Conservation (phyloP, 2,888 invertebrate species). For the Synanthedon vespiformis region DNA sequence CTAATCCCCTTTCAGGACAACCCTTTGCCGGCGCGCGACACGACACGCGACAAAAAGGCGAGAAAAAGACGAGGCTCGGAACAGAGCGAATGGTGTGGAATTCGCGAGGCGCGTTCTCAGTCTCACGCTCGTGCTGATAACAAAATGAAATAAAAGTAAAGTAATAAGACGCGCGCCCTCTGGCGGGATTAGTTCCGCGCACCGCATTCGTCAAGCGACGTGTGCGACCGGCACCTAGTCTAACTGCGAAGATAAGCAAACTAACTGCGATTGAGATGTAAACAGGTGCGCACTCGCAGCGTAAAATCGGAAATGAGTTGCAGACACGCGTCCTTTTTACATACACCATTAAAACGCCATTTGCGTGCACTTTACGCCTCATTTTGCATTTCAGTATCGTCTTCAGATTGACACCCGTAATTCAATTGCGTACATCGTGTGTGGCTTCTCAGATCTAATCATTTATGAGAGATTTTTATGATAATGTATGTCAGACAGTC, state of each 20-base stretch:
- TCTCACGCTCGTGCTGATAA: slow-evolving; percentile 3
- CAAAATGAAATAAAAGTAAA: slow-evolving; percentile 1
- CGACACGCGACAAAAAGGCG: background rate
- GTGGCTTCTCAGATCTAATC: too few relatives aligned
- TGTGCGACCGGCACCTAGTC: slow-evolving; percentile 16
- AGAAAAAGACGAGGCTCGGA: slow-evolving; percentile 12
- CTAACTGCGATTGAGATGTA: slow-evolving; percentile 11
- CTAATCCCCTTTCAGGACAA: slow-evolving; percentile 1
- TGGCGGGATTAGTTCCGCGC: slow-evolving; percentile 33
- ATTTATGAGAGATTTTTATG: too few relatives aligned
- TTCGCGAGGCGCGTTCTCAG: background rate
- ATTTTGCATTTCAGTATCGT: too few relatives aligned
- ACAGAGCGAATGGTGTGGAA: slow-evolving; percentile 15
- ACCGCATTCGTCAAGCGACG: slow-evolving; percentile 42
- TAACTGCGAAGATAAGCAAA: background rate
- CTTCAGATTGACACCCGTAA: too few relatives aligned
- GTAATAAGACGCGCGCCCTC: slow-evolving; percentile 14
- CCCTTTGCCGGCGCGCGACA: background rate
- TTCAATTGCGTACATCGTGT: too few relatives aligned
- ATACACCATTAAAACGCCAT: background rate
- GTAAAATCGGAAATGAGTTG: slow-evolving; percentile 17
- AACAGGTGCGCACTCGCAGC: slow-evolving; percentile 6
- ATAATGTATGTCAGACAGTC: too few relatives aligned
- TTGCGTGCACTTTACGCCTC: background rate
- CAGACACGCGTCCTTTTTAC: slow-evolving; percentile 2